These are phyloP conservation scores for Nezara viridula DNA, from an alignment of 2,888 invertebrate species.

Conservation along the genomic window DNA sequence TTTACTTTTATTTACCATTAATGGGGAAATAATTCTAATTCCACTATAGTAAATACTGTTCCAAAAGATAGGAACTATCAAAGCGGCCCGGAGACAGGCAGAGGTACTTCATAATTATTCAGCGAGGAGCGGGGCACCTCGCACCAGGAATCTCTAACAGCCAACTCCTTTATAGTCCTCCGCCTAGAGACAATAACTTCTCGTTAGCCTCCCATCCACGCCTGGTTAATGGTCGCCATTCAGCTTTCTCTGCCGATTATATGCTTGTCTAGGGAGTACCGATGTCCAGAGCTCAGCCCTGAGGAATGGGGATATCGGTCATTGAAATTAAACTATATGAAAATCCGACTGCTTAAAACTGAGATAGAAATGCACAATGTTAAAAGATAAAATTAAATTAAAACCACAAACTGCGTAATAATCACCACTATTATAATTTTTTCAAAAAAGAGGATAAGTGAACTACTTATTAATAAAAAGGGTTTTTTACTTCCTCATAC, in stretches of 20 bases:
- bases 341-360: no score
- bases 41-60: background rate
- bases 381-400: no score
- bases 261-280: background rate
- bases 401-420: no score
- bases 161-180: background rate
- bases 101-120: constrained; percentile 6
- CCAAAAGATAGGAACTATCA: background rate
- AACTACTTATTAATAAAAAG: no score
- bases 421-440: no score
- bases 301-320: background rate
- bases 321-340: background rate
- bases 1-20: no score
- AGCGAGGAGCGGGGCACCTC: background rate
- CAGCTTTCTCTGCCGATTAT: constrained; percentile 40
- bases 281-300: background rate
- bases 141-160: background rate
- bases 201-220: constrained; percentile 45
- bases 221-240: constrained; percentile 23
- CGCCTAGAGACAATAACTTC: constrained; percentile 37
- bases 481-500: no score
- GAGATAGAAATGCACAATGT: no score
- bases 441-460: no score
- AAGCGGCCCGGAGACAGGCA: background rate
- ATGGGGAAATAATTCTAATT: no score